Percentiles rank a stretch among this genome's conserved stretches.
These are phyloP conservation scores for Varanus salvator DNA, from an alignment of 2,113 vertebrate species.

Conservation along the genomic window DNA sequence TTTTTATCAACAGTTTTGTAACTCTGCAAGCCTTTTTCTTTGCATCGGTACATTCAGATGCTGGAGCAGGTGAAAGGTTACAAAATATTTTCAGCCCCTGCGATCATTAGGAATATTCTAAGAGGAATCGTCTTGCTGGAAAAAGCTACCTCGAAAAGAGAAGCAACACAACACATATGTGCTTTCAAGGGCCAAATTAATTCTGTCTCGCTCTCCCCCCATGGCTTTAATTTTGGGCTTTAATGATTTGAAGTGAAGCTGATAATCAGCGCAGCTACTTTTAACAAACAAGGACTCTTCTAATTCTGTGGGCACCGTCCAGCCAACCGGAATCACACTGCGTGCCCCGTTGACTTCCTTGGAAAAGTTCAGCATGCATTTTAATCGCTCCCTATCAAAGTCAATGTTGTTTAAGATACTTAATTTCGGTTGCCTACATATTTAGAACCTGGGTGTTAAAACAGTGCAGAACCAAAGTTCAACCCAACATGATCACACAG, in stretches of 20 bases:
- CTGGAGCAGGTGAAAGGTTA: constrained; percentile 34
- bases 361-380: background rate
- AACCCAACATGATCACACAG: background rate
- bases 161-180: background rate
- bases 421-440: background rate
- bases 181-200: constrained; percentile 44
- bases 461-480: no score
- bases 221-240: constrained; percentile 47
- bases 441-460: background rate
- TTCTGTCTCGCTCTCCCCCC: background rate
- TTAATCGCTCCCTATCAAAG: background rate
- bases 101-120: background rate
- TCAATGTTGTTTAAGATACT: background rate
- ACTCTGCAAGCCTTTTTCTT: constrained; percentile 16
- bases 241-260: constrained; percentile 43
- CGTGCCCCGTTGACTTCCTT: background rate
- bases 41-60: constrained; percentile 37
- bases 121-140: background rate
- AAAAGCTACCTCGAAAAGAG: constrained; percentile 20
- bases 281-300: constrained; percentile 30
- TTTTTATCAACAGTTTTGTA: constrained; percentile 45
- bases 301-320: background rate
- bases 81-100: constrained; percentile 4
- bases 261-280: constrained; percentile 54
- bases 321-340: background rate